Base-by-base conservation (phyloP, 2,797 vertebrate species). In the Lepidocolaptes lacrymiger region DNA sequence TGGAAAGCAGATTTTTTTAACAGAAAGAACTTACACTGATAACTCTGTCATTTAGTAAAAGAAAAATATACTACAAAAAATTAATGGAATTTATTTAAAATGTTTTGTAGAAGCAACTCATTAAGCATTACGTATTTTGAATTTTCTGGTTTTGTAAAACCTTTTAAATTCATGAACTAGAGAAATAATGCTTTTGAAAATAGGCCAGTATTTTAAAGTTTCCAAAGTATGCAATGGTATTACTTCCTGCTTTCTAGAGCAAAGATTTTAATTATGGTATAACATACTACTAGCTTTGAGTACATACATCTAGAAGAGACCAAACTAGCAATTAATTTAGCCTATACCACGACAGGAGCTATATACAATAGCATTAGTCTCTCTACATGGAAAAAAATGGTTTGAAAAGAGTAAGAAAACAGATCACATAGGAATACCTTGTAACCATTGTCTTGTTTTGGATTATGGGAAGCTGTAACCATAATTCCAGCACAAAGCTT, bases 391-490 rank as follows among this genome's bases (percentile, higher is more conserved):
- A 34, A 62, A 73, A 71, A 44, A 51, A 51, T 37, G 2, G 18
- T 36, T n/a, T 52, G 43, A 19, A 81, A 61, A 64, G 9, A 62
- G 12, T 4, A 26, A 43, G 30, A 80, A 82, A 80, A 71, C 7
- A 69, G 17, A 66, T 71, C 2, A 6, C 39, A 48, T 23, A 73
- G 26, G 15, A 84, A 63, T 98, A 99, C 99, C 99, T 99, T 99
- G 93, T 99, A 99, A 41, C 99, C 99, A 39, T 99, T 99, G 97
- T 99, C 99, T 94, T 99, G 98, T 97, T 99, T 99, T 34, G 99
- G 99, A 94, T 99, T 99, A 96, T 99, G 99, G 7, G 99, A 99
- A 37, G 99, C 99, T 0, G 99, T 99, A 64, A 99, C 97, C 99
- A 99, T 99, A 96, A 99, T 98, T 55, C 99, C 99, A 88, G 99